These are phyloP conservation scores for Lates japonicus DNA, from an alignment of 2,797 vertebrate species.

Conservation along the genomic window DNA sequence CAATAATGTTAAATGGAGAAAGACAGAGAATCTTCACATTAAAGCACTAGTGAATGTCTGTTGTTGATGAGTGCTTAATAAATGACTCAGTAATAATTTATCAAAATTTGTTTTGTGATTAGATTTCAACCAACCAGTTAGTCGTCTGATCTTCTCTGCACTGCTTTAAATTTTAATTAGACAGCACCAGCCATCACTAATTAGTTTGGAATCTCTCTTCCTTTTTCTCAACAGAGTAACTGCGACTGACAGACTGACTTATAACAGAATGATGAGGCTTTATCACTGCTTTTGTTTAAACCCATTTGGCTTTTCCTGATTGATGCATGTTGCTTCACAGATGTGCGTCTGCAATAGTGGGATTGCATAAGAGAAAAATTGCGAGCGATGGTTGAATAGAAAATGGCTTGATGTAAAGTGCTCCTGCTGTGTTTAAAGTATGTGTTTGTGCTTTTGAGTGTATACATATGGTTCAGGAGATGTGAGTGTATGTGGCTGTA, in stretches of 20 bases:
- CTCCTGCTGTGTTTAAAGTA: conserved; percentile 42
- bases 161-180: conserved; percentile 49
- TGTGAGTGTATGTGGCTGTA: conserved; percentile 58
- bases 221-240: conserved; percentile 39
- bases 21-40: background rate
- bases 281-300: conserved; percentile 63
- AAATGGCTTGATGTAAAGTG: conserved; percentile 17
- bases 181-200: conserved; percentile 49
- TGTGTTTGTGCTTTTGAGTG: conserved; percentile 56
- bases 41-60: background rate
- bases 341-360: conserved; percentile 35
- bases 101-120: background rate
- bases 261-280: conserved; percentile 47
- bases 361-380: conserved; percentile 2
- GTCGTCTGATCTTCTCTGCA: background rate
- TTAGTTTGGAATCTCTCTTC: conserved; percentile 54
- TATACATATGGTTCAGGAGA: conserved; percentile 61
- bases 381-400: background rate
- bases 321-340: conserved; percentile 46
- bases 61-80: background rate
- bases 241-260: conserved; percentile 29
- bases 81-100: background rate
- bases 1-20: background rate
- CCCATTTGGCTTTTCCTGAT: conserved; percentile 49
- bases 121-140: background rate